These are phyloP conservation scores for Eristalis pertinax DNA, from an alignment of 2,888 invertebrate genomes.

Conservation along the genomic window DNA sequence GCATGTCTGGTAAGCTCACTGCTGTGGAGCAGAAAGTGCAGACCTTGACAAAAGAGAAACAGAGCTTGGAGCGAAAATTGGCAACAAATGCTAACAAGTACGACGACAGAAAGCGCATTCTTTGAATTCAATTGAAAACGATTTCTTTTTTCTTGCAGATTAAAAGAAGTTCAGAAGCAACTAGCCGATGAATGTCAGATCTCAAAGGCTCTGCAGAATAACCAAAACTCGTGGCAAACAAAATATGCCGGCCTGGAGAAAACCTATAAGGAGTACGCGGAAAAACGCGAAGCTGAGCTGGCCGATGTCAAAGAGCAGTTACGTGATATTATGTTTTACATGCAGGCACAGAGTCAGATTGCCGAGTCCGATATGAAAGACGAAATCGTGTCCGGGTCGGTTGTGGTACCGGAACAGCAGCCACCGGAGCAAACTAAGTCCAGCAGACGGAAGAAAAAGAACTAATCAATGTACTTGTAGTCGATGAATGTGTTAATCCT, in stretches of 20 bases:
- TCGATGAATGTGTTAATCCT: constrained; percentile 9
- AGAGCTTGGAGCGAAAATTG: constrained; percentile 87
- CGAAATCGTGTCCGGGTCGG: constrained; percentile 78
- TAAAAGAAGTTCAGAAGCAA: constrained; percentile 86
- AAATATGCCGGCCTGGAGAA: constrained; percentile 84
- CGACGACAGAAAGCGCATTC: constrained; percentile 34
- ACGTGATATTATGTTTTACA: constrained; percentile 97
- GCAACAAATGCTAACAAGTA: constrained; percentile 85
- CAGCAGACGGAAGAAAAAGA: constrained; percentile 78
- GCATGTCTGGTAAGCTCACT: constrained; percentile 82
- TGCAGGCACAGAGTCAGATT: constrained; percentile 89
- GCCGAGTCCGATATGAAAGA: constrained; percentile 79
- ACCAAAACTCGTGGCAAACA: constrained; percentile 88
- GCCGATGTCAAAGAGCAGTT: constrained; percentile 94
- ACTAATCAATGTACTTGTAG: constrained; percentile 63
- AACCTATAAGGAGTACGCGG: constrained; percentile 82
- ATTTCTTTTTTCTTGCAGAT: constrained; percentile 79
- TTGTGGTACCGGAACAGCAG: constrained; percentile 77
- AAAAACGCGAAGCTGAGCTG: constrained; percentile 87
- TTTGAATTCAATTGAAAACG: neutral
- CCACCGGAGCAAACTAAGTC: constrained; percentile 74
- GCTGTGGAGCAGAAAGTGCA: constrained; percentile 82
- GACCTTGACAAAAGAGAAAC: constrained; percentile 85
- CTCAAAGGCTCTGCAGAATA: constrained; percentile 88
- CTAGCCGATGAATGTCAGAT: constrained; percentile 93